Base-by-base conservation (phyloP, 1,140 invertebrate genomes). In the Aphaenogaster rudis region DNA sequence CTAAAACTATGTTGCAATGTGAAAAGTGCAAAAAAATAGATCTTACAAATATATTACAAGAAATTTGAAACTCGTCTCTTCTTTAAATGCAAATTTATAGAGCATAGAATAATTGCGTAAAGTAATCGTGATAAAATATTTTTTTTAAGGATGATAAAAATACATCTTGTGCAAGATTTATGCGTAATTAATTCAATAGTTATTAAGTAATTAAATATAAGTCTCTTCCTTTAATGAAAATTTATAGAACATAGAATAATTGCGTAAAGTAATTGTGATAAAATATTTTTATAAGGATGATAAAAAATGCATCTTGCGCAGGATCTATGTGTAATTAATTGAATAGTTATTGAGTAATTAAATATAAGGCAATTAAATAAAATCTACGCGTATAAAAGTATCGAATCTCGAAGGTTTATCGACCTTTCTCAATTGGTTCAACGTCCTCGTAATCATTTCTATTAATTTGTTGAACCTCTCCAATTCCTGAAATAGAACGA, bases 401-500 rank as follows among this genome's bases (percentile, higher is more conserved):
- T 28, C 0, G 0, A 17, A n/a, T 9, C 5, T 50, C n/a, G 7
- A 61, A 71, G 15, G 11, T 88, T 33, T 39, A 85, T 28, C 90
- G 88, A 97, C 97, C 96, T 98, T 98, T 93, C 96, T 96, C 1
- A 99, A 95, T 67, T 98, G 96, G 6, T 96, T 96, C 48, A 99
- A 95, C 0, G 97, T 98, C 79, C 94, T 96, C 17, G 94, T 96
- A 96, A 99, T 98, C 80, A 95, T 96, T n/a, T 93, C 93, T 67
- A 98, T 97, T 6, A 99, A 96, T 57, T 96, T 95, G 94, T 99
- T 99, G 94, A 98, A 98, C 92, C 98, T 96, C 92, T 99, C 98
- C 28, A 99, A 94, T 94, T 99, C 98, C 96, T 99, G 98, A 63
- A 99, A 96, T 45, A 99, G 95, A 4, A 99, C 98, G 39, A 98